A percentile compares a stretch with the other conserved stretches of the same genome.
These are phyloP conservation scores for Callorhinus ursinus DNA, from an alignment of 2,113 vertebrate species.

Conservation along the genomic window DNA sequence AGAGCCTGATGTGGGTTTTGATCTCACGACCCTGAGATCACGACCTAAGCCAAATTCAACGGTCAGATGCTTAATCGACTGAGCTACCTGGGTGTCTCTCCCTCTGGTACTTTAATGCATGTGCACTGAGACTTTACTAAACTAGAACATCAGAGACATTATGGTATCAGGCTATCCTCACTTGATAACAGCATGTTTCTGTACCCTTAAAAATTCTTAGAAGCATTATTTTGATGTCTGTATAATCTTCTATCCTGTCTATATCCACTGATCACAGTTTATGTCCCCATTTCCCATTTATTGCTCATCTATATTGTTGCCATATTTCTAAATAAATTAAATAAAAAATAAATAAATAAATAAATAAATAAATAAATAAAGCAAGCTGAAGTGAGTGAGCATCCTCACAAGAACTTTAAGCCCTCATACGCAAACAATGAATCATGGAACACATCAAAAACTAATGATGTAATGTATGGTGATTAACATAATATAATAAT, in stretches of 20 bases:
- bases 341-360: neutral
- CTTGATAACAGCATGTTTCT: neutral
- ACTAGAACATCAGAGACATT: rapidly evolving
- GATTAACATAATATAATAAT: too few relatives aligned
- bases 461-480: too few relatives aligned
- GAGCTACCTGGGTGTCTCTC: neutral
- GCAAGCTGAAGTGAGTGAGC: neutral
- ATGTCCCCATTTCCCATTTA: neutral
- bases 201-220: neutral
- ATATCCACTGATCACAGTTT: rapidly evolving
- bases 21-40: neutral
- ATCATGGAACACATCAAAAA: too few relatives aligned
- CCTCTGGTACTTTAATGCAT: rapidly evolving
- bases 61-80: neutral
- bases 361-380: neutral
- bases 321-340: neutral
- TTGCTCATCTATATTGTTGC: too few relatives aligned
- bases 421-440: too few relatives aligned
- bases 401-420: neutral
- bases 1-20: neutral
- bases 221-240: neutral
- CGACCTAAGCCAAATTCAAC: neutral
- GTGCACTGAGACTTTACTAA: rapidly evolving
- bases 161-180: rapidly evolving
- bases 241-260: neutral